Conservation (phyloP, 2,113 vertebrate species). For the Talpa occidentalis region DNA sequence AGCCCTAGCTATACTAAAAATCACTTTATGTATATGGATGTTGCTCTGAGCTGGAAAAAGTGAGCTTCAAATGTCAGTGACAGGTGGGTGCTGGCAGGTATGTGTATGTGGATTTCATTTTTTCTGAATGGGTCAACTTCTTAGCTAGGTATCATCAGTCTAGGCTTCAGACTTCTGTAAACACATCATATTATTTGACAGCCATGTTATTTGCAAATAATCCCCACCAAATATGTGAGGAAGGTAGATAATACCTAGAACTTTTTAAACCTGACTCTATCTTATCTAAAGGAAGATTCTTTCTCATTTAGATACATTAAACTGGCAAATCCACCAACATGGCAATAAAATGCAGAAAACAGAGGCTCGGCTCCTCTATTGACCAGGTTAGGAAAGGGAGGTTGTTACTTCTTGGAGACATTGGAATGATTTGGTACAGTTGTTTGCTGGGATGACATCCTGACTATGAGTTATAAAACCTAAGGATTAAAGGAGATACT, state of each 20-base stretch:
- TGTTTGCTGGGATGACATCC: slow-evolving; percentile 59
- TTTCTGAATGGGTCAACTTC: neutral
- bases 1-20: neutral
- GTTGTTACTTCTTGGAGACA: slow-evolving; percentile 51
- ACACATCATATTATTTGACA: neutral
- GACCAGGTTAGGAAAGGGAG: slow-evolving; percentile 50
- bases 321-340: slow-evolving; percentile 20
- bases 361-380: slow-evolving; percentile 1
- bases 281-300: slow-evolving; percentile 21
- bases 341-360: slow-evolving; percentile 60
- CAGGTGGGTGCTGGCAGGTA: neutral
- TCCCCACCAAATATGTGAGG: neutral
- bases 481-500: slow-evolving; percentile 37
- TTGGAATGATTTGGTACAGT: slow-evolving; percentile 29
- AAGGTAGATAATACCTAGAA: slow-evolving; percentile 28
- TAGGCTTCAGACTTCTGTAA: neutral
- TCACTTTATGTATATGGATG: neutral
- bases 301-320: slow-evolving; percentile 51
- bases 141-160: neutral
- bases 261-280: slow-evolving; percentile 62
- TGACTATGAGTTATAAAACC: slow-evolving; percentile 64
- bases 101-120: neutral
- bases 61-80: neutral
- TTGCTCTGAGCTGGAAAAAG: neutral
- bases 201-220: neutral